Base-by-base conservation (phyloP, 1,140 invertebrate genomes). In the Dendroctonus valens region DNA sequence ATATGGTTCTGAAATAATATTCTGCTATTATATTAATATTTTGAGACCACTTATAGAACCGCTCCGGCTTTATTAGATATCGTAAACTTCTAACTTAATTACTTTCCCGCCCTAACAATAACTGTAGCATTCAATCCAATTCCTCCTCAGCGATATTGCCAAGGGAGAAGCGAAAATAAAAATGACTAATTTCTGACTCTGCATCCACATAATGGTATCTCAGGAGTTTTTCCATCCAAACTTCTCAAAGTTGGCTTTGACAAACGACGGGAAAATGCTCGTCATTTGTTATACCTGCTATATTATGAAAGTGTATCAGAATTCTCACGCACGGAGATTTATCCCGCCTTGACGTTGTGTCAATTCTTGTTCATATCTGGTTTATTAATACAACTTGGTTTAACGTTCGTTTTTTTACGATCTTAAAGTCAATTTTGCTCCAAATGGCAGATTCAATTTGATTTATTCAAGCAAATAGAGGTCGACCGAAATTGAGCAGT, bases 181-280 rank as follows among this genome's bases (percentile, higher is more conserved):
- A 59, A 59, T 59, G 58, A 59, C 58, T 59, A 59, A 59, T 59
- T 59, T 59, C 58, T 50, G 26, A 12, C 44, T 59, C 58, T 59
- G 58, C 58, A 59, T 59, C 46, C 58, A 59, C 26, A 50, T 59
- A 59, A 59, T 59, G 58, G 41, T 49, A 59, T 59, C 44, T 59
- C 26, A 38, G 58, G 58, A 59, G 44, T 59, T 59, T 59, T 49
- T 59, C 58, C 58, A 59, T 59, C 58, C 44, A 50, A 59, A 50
- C 58, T 49, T 59, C 46, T 59, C 46, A 26, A 59, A 59, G 44
- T 59, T 59, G 44, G 58, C 58, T 59, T 59, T 59, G 58, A 59
- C 58, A 59, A 59, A 59, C 12, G 58, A 59, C 58, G 58, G 58
- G 46, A 48, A 59, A 59, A 58, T 38, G 42, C 9, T 59, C 46